A percentile compares a stretch with the other conserved stretches of the same genome.
These are phyloP conservation scores for Cygnus buccinator DNA, from an alignment of 2,113 vertebrate genomes.

Conservation along the genomic window DNA sequence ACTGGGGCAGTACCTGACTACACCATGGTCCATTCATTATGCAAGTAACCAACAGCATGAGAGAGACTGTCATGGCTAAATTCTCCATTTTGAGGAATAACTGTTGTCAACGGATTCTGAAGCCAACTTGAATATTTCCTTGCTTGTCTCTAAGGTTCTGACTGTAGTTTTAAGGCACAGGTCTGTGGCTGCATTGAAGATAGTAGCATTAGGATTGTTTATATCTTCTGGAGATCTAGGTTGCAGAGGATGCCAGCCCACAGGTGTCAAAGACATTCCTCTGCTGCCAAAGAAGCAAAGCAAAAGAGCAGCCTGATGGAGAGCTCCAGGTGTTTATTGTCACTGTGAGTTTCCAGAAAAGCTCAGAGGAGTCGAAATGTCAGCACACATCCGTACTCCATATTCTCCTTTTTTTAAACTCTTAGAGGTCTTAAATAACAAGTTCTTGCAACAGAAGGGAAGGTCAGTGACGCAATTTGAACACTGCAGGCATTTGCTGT, in stretches of 20 bases:
- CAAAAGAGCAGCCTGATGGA: neutral
- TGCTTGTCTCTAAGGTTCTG: neutral
- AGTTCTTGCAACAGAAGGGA: neutral
- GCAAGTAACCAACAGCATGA: fast-evolving
- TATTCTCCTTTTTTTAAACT: neutral
- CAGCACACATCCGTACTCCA: neutral
- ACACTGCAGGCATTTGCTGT: neutral
- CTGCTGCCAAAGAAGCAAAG: neutral
- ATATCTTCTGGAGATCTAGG: neutral
- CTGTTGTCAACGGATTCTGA: neutral
- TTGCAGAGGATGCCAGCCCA: neutral
- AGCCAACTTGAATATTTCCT: neutral
- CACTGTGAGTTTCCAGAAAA: neutral
- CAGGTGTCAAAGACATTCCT: neutral
- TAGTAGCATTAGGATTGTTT: neutral
- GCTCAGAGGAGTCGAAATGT: slow-evolving; percentile 33
- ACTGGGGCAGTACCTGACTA: neutral
- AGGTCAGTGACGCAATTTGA: slow-evolving; percentile 1
- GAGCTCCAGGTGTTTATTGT: neutral
- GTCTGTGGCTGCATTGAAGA: neutral
- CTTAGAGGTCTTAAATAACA: slow-evolving; percentile 20
- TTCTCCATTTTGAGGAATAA: neutral
- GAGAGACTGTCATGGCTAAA: neutral
- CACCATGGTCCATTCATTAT: neutral
- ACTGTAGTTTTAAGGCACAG: neutral